Percentiles rank a stretch among this genome's conserved stretches.
phyloP scores from a whole-genome alignment of 2,113 vertebrate species.

The Equus quagga region DNA sequence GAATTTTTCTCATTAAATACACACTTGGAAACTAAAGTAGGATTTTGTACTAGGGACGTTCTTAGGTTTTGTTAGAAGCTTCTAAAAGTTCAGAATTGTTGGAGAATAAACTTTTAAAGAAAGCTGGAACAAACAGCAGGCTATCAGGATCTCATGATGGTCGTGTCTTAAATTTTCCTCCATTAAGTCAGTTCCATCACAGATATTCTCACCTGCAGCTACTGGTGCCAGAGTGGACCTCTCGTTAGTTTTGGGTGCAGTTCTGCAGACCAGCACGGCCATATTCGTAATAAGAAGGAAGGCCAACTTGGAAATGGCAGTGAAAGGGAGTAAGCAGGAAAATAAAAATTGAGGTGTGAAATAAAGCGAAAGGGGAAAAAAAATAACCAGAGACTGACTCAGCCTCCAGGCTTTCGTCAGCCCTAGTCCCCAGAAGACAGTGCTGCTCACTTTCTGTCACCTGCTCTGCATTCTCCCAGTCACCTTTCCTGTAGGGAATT shows the following conservation, averaged over 20 bases:
- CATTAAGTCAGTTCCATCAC: neutral
- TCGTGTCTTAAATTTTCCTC: neutral
- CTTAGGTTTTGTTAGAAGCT: neutral
- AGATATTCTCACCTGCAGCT: neutral
- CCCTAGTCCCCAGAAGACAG: neutral
- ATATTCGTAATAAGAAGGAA: neutral
- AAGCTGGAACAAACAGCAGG: neutral
- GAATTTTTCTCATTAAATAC: neutral
- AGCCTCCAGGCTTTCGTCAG: neutral
- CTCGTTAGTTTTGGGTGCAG: neutral
- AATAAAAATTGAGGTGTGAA: neutral
- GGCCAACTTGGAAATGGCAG: neutral
- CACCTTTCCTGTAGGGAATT: neutral
- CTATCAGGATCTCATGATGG: neutral
- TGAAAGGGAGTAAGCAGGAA: neutral
- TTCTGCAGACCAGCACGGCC: neutral
- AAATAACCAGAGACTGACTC: neutral
- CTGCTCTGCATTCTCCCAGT: neutral
- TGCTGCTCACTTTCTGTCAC: neutral
- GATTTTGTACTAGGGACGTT: neutral
- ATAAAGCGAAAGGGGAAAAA: neutral
- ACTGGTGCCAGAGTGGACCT: neutral
- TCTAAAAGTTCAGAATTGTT: neutral
- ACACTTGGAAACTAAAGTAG: neutral
- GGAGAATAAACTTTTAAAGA: neutral